A percentile compares a stretch with the other conserved stretches of the same genome.
These are phyloP conservation scores for Papilio glaucus DNA, from an alignment of 1,140 invertebrate genomes.

Conservation along the genomic window DNA sequence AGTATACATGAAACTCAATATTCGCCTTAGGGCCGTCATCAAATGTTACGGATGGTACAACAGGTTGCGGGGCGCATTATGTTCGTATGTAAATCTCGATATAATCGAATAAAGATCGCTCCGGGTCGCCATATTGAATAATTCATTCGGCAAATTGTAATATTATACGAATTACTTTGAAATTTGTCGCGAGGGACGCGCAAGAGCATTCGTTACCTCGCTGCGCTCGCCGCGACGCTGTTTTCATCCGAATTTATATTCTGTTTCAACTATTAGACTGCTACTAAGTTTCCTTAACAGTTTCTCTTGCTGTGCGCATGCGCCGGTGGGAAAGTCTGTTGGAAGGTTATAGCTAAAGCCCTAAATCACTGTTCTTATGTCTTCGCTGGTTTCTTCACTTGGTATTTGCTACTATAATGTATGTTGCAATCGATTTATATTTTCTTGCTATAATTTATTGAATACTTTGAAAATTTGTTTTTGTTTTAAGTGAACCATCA, in stretches of 20 bases:
- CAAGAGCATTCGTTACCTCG: slow-evolving; percentile 49
- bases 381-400: background rate
- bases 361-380: background rate
- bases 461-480: too few species aligned
- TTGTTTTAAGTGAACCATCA: too few species aligned
- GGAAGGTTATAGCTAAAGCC: background rate
- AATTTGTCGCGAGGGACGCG: slow-evolving; percentile 59
- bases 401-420: too few species aligned
- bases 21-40: slow-evolving; percentile 24
- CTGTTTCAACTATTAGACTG: background rate
- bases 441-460: too few species aligned
- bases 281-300: background rate
- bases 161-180: slow-evolving; percentile 74
- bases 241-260: slow-evolving; percentile 43
- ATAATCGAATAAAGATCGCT: slow-evolving; percentile 71
- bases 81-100: slow-evolving; percentile 59
- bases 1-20: slow-evolving; percentile 14
- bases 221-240: slow-evolving; percentile 46
- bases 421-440: too few species aligned
- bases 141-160: slow-evolving; percentile 77
- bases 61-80: slow-evolving; percentile 54
- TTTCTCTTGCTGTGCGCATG: background rate
- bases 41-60: slow-evolving; percentile 41
- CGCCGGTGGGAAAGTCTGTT: slow-evolving; percentile 15
- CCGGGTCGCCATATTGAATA: slow-evolving; percentile 65